These are phyloP conservation scores for Smittia aterrima DNA, from an alignment of 2,888 invertebrate species.

Conservation along the genomic window DNA sequence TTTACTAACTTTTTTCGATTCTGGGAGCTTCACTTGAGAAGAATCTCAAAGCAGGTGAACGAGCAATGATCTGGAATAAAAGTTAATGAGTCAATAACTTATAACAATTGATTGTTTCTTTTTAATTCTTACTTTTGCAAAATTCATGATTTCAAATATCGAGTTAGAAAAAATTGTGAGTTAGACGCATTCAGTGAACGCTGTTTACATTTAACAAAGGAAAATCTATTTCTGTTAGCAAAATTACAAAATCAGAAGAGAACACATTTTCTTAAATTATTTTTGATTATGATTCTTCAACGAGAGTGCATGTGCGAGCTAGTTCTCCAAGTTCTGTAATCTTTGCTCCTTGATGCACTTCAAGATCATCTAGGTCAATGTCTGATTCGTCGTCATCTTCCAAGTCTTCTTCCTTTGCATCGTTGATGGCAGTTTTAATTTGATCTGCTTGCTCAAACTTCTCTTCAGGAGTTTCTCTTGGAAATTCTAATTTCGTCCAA, in stretches of 20 bases:
- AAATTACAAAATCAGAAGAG: too few species aligned
- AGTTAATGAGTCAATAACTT: neutral
- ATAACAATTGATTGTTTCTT: neutral
- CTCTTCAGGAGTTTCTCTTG: constrained; percentile 48
- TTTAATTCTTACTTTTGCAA: neutral
- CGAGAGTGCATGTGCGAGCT: neutral
- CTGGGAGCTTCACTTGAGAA: constrained; percentile 14
- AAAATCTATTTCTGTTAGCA: too few species aligned
- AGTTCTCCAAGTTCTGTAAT: constrained; percentile 35
- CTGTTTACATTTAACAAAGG: too few species aligned
- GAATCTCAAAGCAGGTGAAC: neutral
- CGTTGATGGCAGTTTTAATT: neutral
- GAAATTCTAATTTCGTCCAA: constrained; percentile 76
- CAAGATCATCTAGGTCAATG: constrained; percentile 73
- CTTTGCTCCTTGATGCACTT: constrained; percentile 49
- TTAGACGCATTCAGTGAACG: too few species aligned
- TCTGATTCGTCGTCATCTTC: constrained; percentile 55
- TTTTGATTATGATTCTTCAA: constrained; percentile 11
- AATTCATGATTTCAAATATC: neutral
- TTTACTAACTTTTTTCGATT: constrained; percentile 31
- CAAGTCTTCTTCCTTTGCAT: neutral
- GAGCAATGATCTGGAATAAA: neutral
- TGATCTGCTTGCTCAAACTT: constrained; percentile 27
- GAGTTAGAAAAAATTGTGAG: neutral
- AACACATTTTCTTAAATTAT: too few species aligned